Percentiles rank a stretch among this genome's conserved stretches.
phyloP scores from a whole-genome alignment of 2,113 vertebrate species.

The Etheostoma spectabile region DNA sequence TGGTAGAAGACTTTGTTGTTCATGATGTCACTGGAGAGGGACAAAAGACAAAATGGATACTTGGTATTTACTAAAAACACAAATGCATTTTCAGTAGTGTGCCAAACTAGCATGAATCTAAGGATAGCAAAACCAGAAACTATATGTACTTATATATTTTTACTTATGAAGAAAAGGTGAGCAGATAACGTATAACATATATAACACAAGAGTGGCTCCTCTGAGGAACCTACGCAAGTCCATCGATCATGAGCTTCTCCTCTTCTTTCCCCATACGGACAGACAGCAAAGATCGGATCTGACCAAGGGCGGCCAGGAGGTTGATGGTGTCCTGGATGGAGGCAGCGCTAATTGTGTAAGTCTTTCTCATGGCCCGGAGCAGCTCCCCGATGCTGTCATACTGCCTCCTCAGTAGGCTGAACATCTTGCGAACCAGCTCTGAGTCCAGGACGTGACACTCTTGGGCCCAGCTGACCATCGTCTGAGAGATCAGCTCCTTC shows the following conservation, averaged over 20 bases:
- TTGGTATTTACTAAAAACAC: background rate
- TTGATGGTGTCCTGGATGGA: constrained; percentile 95
- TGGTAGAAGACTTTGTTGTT: constrained; percentile 99
- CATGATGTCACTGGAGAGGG: constrained; percentile 93
- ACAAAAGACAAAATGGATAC: background rate
- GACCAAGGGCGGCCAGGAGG: constrained; percentile 94
- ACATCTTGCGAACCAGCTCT: constrained; percentile 95
- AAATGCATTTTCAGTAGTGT: background rate
- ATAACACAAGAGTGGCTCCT: background rate
- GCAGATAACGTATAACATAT: no score
- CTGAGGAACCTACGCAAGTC: constrained; percentile 88
- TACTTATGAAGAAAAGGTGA: no score
- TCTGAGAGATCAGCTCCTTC: constrained; percentile 97
- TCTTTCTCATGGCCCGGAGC: constrained; percentile 93
- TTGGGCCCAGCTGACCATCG: constrained; percentile 97
- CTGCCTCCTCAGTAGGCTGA: constrained; percentile 93
- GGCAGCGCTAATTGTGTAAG: constrained; percentile 94
- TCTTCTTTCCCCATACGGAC: constrained; percentile 99
- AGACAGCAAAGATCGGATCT: constrained; percentile 96
- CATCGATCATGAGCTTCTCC: constrained; percentile 97
- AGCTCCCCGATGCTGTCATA: constrained; percentile 98
- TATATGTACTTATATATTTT: no score
- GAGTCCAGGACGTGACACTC: constrained; percentile 97
- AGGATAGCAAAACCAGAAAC: background rate
- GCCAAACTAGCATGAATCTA: background rate